Percentiles rank a stretch among this genome's conserved stretches.
Conservation (phyloP, 2,797 vertebrate genomes). For the Thunnus albacares region DNA sequence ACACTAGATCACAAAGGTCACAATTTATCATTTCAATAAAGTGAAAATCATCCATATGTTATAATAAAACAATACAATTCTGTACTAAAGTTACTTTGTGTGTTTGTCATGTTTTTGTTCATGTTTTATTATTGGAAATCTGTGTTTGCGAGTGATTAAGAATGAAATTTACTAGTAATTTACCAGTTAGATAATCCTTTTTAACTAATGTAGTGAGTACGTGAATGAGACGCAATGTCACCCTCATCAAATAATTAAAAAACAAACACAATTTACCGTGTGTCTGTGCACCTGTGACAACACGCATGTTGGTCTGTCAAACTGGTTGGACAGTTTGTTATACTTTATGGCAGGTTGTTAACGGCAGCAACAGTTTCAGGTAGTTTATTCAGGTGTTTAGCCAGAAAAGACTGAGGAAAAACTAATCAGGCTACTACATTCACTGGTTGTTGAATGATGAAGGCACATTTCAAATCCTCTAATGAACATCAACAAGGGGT, state of each 20-base stretch:
- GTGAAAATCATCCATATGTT: neutral
- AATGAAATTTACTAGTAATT: neutral
- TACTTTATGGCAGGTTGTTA: neutral
- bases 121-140: neutral
- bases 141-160: neutral
- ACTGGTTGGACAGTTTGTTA: neutral
- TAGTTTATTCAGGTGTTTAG: neutral
- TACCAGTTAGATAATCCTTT: neutral
- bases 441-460: neutral
- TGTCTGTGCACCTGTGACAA: neutral
- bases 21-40: neutral
- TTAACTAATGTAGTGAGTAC: neutral
- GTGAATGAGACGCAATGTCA: neutral
- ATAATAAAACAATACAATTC: neutral
- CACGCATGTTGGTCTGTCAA: neutral
- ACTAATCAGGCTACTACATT: neutral
- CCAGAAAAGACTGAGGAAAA: neutral
- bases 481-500: neutral
- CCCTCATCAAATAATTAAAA: neutral
- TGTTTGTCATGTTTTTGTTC: neutral
- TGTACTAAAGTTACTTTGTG: neutral
- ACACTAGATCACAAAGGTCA: neutral
- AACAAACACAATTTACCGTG: neutral
- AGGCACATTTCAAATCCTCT: neutral
- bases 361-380: neutral